Conservation (phyloP, 2,888 invertebrate species). For the Megamerina dolium region DNA sequence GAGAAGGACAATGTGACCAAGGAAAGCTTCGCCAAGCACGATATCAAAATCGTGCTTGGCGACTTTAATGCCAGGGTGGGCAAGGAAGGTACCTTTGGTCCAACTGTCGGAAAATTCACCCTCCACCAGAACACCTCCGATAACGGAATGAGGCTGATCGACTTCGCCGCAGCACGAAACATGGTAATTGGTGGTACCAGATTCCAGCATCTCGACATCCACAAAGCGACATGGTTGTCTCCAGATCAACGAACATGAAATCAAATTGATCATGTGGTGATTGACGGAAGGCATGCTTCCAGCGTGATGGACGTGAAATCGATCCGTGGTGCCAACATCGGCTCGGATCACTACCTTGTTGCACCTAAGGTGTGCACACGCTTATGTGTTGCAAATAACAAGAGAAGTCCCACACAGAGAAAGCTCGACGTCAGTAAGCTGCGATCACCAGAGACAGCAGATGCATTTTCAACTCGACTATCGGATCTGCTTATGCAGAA, state of each 20-base stretch:
- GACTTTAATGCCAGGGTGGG: constrained; percentile 13
- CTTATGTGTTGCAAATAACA: neutral
- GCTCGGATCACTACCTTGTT: constrained; percentile 6
- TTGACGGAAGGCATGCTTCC: constrained; percentile 5
- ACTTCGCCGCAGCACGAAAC: constrained; percentile 9
- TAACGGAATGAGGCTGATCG: constrained; percentile 8
- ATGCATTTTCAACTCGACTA: neutral
- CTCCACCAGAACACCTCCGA: constrained; percentile 7
- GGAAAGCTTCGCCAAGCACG: constrained; percentile 12
- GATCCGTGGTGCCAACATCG: constrained; percentile 6
- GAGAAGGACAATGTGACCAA: constrained; percentile 8
- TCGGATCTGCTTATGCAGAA: neutral
- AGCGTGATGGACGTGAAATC: constrained; percentile 4
- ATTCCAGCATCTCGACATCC: constrained; percentile 13
- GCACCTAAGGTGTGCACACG: constrained; percentile 5
- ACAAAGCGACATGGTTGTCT: constrained; percentile 7
- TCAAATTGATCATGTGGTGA: constrained; percentile 9
- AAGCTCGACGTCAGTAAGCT: constrained; percentile 1
- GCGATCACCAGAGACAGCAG: neutral
- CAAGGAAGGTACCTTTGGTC: constrained; percentile 12
- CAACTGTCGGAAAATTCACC: constrained; percentile 5
- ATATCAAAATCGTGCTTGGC: constrained; percentile 13
- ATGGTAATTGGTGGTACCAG: constrained; percentile 11
- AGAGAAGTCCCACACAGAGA: neutral
- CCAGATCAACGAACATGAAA: constrained; percentile 1